Evolutionary conservation across 2,888 invertebrate species (phyloP).

Genomic region (Pollenia griseotomentosa): DNA sequence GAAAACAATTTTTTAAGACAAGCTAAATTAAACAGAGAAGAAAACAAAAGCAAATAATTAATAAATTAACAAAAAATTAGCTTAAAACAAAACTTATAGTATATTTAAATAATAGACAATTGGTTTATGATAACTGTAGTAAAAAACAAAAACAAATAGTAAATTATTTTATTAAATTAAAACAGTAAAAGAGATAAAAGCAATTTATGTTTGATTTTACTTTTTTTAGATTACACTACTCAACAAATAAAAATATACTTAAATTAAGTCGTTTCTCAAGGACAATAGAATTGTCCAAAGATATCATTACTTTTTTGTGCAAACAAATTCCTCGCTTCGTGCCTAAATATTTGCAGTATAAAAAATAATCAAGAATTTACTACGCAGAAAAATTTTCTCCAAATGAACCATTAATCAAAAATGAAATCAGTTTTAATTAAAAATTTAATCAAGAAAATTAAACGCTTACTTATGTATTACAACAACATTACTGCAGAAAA

Average conservation of each 20-base stretch:
- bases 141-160: slow-evolving; percentile 47
- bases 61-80: slow-evolving; percentile 67
- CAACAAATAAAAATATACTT: slow-evolving; percentile 27
- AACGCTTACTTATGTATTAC: too few relatives aligned
- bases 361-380: too few relatives aligned
- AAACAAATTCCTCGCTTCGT: neutral
- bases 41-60: slow-evolving; percentile 55
- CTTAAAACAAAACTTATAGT: slow-evolving; percentile 59
- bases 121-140: slow-evolving; percentile 65
- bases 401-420: too few relatives aligned
- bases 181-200: slow-evolving; percentile 45
- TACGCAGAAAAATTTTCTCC: too few relatives aligned
- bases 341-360: neutral
- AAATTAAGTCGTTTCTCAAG: neutral
- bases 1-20: slow-evolving; percentile 72
- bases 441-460: too few relatives aligned
- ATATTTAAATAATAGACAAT: slow-evolving; percentile 61
- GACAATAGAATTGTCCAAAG: neutral
- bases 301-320: too few relatives aligned
- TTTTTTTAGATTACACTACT: slow-evolving; percentile 43
- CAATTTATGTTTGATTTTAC: slow-evolving; percentile 37
- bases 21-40: slow-evolving; percentile 62
- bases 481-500: too few relatives aligned
- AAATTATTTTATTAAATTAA: slow-evolving; percentile 52
- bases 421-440: too few relatives aligned